These are phyloP conservation scores for Fratercula arctica DNA, from an alignment of 2,797 vertebrate species.

Conservation along the genomic window DNA sequence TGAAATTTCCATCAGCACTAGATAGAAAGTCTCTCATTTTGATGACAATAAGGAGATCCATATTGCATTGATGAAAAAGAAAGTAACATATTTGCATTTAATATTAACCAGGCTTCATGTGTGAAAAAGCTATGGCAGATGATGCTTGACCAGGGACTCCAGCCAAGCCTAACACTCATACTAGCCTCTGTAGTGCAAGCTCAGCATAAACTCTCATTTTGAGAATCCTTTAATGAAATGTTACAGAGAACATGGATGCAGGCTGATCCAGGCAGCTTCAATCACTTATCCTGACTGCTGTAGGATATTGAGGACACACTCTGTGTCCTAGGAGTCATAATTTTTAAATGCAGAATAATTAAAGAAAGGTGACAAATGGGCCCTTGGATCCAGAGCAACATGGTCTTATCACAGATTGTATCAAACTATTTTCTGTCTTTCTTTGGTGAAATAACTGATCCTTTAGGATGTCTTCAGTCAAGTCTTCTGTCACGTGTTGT, in stretches of 20 bases:
- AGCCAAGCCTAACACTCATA: background rate
- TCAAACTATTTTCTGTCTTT: background rate
- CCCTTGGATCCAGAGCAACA: background rate
- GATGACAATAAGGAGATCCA: background rate
- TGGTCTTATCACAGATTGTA: background rate
- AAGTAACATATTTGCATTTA: background rate
- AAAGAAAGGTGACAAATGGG: background rate
- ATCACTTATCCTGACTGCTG: background rate
- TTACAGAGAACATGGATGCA: background rate
- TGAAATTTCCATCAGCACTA: background rate
- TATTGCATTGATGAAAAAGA: background rate
- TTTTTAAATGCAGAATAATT: background rate
- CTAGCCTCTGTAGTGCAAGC: background rate
- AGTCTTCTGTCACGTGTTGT: background rate
- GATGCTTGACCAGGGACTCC: background rate
- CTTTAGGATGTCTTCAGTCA: background rate
- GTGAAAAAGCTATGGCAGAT: background rate
- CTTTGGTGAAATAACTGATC: background rate
- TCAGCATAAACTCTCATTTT: background rate
- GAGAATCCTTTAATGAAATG: background rate
- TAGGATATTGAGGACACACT: background rate
- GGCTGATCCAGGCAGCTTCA: background rate
- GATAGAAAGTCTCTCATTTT: background rate
- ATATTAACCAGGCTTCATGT: background rate
- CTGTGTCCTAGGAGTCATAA: background rate